These are phyloP conservation scores for Rhea pennata DNA, from an alignment of 2,113 vertebrate genomes.

Conservation along the genomic window DNA sequence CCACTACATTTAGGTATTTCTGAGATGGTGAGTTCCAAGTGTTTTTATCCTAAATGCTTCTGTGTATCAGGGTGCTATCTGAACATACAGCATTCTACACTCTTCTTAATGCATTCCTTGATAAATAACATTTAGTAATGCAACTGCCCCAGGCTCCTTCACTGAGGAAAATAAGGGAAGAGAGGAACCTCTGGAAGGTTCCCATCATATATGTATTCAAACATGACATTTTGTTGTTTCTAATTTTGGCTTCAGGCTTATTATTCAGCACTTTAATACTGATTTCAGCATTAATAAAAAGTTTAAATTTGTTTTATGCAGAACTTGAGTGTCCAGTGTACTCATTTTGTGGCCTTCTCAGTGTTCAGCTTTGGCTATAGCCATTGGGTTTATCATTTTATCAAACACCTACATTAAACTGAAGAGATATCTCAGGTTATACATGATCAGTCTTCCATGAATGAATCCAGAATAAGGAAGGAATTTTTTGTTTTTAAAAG, in stretches of 20 bases:
- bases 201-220: background rate
- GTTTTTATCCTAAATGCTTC: background rate
- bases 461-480: background rate
- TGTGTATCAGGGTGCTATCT: background rate
- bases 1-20: background rate
- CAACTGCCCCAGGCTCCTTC: background rate
- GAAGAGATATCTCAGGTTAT: background rate
- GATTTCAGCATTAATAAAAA: background rate
- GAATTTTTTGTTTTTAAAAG: background rate
- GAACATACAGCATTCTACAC: background rate
- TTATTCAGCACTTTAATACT: background rate
- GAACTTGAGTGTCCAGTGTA: background rate
- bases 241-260: slow-evolving; percentile 13
- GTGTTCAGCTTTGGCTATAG: background rate
- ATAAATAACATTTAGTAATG: background rate
- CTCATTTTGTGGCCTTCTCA: background rate
- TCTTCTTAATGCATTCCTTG: background rate
- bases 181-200: background rate
- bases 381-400: background rate
- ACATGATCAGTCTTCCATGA: background rate
- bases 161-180: background rate
- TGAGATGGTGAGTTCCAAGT: background rate
- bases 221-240: background rate
- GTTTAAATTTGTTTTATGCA: background rate
- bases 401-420: background rate